Percentiles rank a stretch among this genome's conserved stretches.
Conservation (phyloP, 2,797 vertebrate genomes). For the Myotis pilosus region DNA sequence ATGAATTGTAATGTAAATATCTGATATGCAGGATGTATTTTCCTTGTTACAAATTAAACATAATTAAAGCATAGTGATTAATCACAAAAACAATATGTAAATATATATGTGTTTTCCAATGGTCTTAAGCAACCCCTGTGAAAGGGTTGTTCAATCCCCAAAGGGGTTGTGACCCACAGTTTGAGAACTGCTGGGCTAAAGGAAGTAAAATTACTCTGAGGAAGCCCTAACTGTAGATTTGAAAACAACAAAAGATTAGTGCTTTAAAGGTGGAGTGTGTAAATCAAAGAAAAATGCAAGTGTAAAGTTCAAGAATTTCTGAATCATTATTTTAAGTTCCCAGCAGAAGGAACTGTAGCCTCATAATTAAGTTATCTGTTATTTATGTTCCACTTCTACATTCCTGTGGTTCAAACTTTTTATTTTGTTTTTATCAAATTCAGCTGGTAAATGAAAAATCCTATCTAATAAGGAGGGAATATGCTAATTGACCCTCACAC, state of each 20-base stretch:
- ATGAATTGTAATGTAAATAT: too few relatives aligned
- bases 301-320: conserved; percentile 37
- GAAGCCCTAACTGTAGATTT: not conserved
- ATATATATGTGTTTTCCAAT: too few relatives aligned
- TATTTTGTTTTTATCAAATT: not conserved
- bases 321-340: not conserved
- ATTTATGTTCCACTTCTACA: not conserved
- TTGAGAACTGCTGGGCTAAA: not conserved
- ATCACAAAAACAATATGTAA: too few relatives aligned
- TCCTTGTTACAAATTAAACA: too few relatives aligned
- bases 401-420: not conserved
- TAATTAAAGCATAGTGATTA: too few relatives aligned
- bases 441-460: not conserved
- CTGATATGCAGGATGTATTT: too few relatives aligned
- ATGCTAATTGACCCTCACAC: too few relatives aligned
- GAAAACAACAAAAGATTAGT: not conserved
- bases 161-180: too few relatives aligned
- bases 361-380: not conserved
- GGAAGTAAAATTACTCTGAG: conserved; percentile 29
- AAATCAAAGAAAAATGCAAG: conserved; percentile 37
- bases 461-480: too few relatives aligned
- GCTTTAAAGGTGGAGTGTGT: not conserved
- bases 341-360: not conserved
- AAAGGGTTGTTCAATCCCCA: too few relatives aligned
- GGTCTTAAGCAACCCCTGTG: too few relatives aligned